Evolutionary conservation across 2,797 vertebrate species (phyloP).

Genomic region (Liparis tanakae): DNA sequence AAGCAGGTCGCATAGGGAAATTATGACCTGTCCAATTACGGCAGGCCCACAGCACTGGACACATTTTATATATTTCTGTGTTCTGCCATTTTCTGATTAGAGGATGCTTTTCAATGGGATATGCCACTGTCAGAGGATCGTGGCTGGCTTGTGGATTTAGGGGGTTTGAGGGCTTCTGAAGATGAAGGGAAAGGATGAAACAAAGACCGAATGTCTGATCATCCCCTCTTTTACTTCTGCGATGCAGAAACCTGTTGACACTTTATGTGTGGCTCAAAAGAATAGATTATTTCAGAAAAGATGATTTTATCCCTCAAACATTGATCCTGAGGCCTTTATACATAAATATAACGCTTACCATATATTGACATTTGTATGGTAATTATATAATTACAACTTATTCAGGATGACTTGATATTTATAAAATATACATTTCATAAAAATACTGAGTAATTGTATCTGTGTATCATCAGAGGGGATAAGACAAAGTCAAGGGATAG

Average conservation of each 20-base stretch:
- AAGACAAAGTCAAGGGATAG: background rate
- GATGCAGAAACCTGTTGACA: constrained; percentile 31
- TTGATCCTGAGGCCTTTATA: constrained; percentile 5
- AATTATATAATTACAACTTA: background rate
- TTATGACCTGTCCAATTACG: constrained; percentile 78
- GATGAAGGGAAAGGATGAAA: constrained; percentile 24
- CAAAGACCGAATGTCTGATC: constrained; percentile 44
- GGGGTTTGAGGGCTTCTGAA: constrained; percentile 28
- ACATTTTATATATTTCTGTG: constrained; percentile 79
- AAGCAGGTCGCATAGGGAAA: constrained; percentile 44
- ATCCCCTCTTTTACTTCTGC: constrained; percentile 35
- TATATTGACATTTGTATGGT: background rate
- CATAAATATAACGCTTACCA: background rate
- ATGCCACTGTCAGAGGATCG: constrained; percentile 70
- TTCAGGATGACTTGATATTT: background rate
- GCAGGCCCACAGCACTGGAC: constrained; percentile 77
- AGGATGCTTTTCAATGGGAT: constrained; percentile 74
- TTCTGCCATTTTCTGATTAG: constrained; percentile 73
- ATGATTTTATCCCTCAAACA: constrained; percentile 33
- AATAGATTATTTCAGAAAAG: constrained; percentile 28
- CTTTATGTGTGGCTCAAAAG: constrained; percentile 38
- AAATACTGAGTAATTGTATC: constrained; percentile 2
- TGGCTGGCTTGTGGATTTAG: constrained; percentile 40
- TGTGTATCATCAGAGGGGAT: background rate
- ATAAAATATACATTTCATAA: constrained; percentile 1